A percentile compares a stretch with the other conserved stretches of the same genome.
phyloP scores from a whole-genome alignment of 2,797 vertebrate genomes.

The Danio aesculapii region DNA sequence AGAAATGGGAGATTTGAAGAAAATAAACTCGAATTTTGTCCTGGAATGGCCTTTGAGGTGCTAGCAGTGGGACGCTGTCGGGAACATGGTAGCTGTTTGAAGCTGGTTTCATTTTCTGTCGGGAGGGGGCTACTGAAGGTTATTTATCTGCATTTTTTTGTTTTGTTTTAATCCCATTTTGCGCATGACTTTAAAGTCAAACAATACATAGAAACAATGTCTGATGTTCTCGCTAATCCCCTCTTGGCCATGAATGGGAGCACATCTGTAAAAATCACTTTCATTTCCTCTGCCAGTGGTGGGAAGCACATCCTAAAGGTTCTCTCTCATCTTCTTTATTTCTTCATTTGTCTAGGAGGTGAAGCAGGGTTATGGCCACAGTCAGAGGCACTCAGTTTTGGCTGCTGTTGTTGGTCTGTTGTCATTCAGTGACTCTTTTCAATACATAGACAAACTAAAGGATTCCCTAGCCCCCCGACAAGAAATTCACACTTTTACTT shows the following conservation, averaged over 20 bases:
- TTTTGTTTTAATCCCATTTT: constrained; percentile 82
- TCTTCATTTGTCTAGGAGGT: constrained; percentile 26
- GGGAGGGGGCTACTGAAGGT: constrained; percentile 70
- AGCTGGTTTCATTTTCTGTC: constrained; percentile 36
- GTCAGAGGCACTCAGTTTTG: constrained; percentile 41
- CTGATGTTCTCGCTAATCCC: constrained; percentile 81
- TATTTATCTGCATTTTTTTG: constrained; percentile 74
- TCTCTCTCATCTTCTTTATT: constrained; percentile 17
- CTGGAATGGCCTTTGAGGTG: constrained; percentile 66
- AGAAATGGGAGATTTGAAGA: constrained; percentile 71
- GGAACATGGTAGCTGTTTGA: constrained; percentile 62
- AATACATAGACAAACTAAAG: neutral
- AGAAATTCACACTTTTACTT: too few relatives aligned
- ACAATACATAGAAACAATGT: constrained; percentile 83
- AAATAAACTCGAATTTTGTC: constrained; percentile 73
- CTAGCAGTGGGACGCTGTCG: constrained; percentile 50
- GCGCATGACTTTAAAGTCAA: constrained; percentile 83
- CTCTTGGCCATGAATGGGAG: constrained; percentile 81
- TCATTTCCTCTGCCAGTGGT: constrained; percentile 73
- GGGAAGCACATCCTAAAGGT: constrained; percentile 67
- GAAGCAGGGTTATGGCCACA: constrained; percentile 21
- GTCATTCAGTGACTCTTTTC: constrained; percentile 36
- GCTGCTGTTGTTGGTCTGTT: constrained; percentile 40
- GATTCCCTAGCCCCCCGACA: neutral
- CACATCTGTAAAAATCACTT: constrained; percentile 79